Base-by-base conservation (phyloP, 2,888 invertebrate species). In the Drosophila prolongata region DNA sequence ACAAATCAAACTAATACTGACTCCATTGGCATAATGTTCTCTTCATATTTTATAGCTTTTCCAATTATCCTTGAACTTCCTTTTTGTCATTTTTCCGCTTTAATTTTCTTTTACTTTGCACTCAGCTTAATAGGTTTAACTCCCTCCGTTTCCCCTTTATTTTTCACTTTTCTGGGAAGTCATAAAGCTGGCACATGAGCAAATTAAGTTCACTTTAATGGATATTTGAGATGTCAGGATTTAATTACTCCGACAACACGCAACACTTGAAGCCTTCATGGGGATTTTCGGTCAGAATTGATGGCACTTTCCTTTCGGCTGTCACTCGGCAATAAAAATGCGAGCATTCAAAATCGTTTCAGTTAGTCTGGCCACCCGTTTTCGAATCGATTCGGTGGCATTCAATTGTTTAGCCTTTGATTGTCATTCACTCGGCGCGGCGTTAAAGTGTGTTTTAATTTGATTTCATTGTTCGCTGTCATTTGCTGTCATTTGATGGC, bases 391-490 rank as follows among this genome's bases (percentile, higher is more conserved):
- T 68, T 66, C 65, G 40, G 35, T 19, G 42, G 37, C 47, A 67
- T 55, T 76, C 75, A 68, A 89, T 87, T 84, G 89, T 89, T 84
- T 89, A 84, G 85, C 80, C 88, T 82, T 79, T 82, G 86, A 82
- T 85, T 85, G 87, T 86, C 79, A 88, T 79, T 87, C 82, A 81
- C 61, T 79, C 66, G 61, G 27, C 66, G 59, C 77, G 70, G 72
- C 73, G 64, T 80, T 77, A 89, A 87, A 85, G 88, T 79, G 88
- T 89, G 75, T 89, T 89, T 89, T 85, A 85, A 85, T 85, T 85
- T 85, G 85, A 85, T 85, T 85, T 84, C 86, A 85, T 85, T 85
- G 85, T 85, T 79, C 86, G 75, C 77, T 79, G 82, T 78, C 85
- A 87, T 67, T 78, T 66, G 58, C 56, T 65, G 65, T 69, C 86